phyloP scores from a whole-genome alignment of 2,797 vertebrate genomes.

The Falco biarmicus region DNA sequence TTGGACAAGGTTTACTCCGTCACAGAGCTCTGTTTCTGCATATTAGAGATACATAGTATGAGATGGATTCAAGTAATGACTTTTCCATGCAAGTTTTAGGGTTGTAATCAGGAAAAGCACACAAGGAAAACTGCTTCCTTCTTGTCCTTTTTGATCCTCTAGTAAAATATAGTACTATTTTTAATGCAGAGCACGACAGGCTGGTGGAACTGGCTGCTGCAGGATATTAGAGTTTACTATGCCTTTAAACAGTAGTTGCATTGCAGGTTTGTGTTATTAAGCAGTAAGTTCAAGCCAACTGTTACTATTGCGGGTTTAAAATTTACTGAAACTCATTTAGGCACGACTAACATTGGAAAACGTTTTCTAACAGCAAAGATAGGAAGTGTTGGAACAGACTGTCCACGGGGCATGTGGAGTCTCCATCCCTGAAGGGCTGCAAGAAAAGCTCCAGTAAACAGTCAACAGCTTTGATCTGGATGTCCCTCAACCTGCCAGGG shows the following conservation, averaged over 20 bases:
- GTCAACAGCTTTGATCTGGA: not conserved
- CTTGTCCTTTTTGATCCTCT: not conserved
- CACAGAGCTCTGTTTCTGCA: not conserved
- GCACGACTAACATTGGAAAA: not conserved
- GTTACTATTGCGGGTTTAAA: not conserved
- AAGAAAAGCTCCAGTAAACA: not conserved
- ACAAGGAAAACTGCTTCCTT: not conserved
- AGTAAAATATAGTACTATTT: not conserved
- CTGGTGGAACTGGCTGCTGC: not conserved
- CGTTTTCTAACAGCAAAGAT: not conserved
- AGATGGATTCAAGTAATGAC: not conserved
- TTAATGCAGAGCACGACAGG: not conserved
- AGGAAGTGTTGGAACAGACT: not conserved
- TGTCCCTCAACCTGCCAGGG: not conserved
- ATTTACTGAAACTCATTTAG: not conserved
- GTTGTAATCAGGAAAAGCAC: not conserved
- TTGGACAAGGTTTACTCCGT: not conserved
- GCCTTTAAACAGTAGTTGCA: not conserved
- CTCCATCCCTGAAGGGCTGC: not conserved
- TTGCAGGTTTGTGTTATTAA: not conserved
- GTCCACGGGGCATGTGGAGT: not conserved
- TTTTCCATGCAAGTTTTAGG: not conserved
- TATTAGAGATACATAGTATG: not conserved
- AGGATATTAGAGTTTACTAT: not conserved
- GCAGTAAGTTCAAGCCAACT: not conserved